A percentile compares a stretch with the other conserved stretches of the same genome.
These are phyloP conservation scores for Streptopelia turtur DNA, from an alignment of 2,797 vertebrate species.

Conservation along the genomic window DNA sequence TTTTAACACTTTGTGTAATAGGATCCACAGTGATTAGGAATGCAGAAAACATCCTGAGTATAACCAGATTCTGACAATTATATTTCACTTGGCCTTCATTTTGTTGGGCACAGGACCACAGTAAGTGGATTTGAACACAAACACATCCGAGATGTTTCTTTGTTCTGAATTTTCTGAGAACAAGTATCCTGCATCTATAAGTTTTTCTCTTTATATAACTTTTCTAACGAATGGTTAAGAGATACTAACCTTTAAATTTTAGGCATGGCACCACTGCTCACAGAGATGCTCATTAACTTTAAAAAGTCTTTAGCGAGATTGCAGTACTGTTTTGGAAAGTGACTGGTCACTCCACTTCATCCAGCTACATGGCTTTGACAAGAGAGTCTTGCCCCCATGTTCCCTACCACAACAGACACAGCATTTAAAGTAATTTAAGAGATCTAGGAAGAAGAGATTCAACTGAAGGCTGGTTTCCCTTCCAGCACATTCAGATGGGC, in stretches of 20 bases:
- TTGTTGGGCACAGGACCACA: background rate
- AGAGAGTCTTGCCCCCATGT: background rate
- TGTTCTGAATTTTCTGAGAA: background rate
- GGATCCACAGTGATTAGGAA: conserved; percentile 5
- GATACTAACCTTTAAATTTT: background rate
- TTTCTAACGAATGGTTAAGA: background rate
- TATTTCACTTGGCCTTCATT: background rate
- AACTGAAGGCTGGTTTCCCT: background rate
- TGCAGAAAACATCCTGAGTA: background rate
- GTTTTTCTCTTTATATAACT: background rate
- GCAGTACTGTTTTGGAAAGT: background rate
- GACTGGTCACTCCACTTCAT: background rate
- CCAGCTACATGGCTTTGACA: background rate
- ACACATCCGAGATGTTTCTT: background rate
- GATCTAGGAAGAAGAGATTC: background rate
- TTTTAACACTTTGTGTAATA: background rate
- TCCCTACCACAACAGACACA: background rate
- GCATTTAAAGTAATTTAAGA: background rate
- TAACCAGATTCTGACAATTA: background rate
- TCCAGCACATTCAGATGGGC: background rate
- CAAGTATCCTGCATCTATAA: background rate
- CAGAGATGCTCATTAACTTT: background rate
- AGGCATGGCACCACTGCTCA: background rate
- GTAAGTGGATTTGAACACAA: background rate
- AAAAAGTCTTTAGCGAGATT: background rate